Evolutionary conservation across 2,113 vertebrate species (phyloP).

Genomic region (Apteryx mantelli): DNA sequence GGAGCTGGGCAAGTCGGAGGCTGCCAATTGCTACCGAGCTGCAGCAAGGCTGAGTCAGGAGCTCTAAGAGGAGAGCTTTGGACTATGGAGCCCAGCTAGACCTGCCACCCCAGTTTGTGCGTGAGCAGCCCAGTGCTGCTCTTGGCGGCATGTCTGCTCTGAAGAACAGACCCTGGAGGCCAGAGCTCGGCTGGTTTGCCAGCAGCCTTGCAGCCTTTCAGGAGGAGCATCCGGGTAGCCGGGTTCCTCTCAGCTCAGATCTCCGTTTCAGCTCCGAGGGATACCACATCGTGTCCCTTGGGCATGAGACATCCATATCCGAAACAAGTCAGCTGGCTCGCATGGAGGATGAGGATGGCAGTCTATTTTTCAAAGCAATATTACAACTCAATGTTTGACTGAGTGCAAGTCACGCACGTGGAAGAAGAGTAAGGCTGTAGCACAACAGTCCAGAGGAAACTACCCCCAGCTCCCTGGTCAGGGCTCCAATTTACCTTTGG

Average conservation of each 20-base stretch:
- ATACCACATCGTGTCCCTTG: not conserved
- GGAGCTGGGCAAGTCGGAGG: not conserved
- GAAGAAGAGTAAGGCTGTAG: not conserved
- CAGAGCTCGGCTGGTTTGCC: not conserved
- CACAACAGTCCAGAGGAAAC: not conserved
- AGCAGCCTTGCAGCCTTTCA: not conserved
- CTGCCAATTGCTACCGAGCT: not conserved
- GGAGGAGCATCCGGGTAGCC: not conserved
- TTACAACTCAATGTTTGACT: not conserved
- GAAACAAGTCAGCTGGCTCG: not conserved
- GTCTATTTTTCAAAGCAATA: not conserved
- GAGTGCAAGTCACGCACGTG: not conserved
- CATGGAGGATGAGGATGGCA: not conserved
- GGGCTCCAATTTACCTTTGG: not conserved
- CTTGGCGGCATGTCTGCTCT: not conserved
- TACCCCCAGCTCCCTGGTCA: fast-evolving
- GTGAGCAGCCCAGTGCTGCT: not conserved
- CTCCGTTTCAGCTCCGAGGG: not conserved
- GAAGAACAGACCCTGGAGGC: not conserved
- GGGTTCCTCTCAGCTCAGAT: not conserved
- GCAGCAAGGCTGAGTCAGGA: not conserved
- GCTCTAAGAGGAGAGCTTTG: not conserved
- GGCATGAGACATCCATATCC: not conserved
- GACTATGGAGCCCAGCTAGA: not conserved
- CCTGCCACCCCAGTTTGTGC: not conserved